Conservation (phyloP, 2,797 vertebrate species). For the Parauchenoglanis punctatus region DNA sequence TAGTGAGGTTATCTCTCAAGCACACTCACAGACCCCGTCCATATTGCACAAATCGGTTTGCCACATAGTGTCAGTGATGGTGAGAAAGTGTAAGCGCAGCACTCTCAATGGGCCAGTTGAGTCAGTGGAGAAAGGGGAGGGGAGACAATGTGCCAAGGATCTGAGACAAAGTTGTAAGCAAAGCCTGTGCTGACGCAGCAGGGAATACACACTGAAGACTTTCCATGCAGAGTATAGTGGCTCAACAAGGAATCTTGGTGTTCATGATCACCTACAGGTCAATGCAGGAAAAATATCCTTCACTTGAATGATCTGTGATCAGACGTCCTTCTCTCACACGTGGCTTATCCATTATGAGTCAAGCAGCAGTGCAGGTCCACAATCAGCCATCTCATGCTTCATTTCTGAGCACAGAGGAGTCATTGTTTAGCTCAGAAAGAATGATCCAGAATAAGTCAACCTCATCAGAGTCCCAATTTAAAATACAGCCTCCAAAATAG, state of each 20-base stretch:
- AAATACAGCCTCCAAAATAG: conserved; percentile 73
- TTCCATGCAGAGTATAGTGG: conserved; percentile 9
- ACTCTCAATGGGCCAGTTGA: conserved; percentile 13
- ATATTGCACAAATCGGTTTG: conserved; percentile 24
- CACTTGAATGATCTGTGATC: conserved; percentile 16
- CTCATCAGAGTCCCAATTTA: conserved; percentile 70
- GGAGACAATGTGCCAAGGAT: conserved; percentile 30
- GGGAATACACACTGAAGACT: conserved; percentile 23
- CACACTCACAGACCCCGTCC: conserved; percentile 23
- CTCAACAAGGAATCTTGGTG: conserved; percentile 5
- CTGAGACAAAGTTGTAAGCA: conserved; percentile 39
- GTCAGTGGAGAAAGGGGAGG: conserved; percentile 14
- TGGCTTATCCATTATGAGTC: conserved; percentile 36
- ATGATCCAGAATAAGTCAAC: conserved; percentile 67
- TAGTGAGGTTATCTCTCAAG: conserved; percentile 17
- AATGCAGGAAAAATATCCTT: conserved; percentile 1
- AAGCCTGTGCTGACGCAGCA: conserved; percentile 43
- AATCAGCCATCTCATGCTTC: conserved; percentile 16
- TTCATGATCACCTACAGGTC: conserved; percentile 16
- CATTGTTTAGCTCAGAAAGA: conserved; percentile 66
- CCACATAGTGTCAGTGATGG: conserved; percentile 15
- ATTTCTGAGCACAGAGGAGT: conserved; percentile 52
- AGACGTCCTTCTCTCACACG: neutral
- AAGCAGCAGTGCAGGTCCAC: conserved; percentile 10
- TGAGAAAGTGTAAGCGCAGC: neutral